Evolutionary conservation across 1,140 invertebrate species (phyloP), one percentile per base, ranked within the genome.

Genomic region (Platyscapa corneri): DNA sequence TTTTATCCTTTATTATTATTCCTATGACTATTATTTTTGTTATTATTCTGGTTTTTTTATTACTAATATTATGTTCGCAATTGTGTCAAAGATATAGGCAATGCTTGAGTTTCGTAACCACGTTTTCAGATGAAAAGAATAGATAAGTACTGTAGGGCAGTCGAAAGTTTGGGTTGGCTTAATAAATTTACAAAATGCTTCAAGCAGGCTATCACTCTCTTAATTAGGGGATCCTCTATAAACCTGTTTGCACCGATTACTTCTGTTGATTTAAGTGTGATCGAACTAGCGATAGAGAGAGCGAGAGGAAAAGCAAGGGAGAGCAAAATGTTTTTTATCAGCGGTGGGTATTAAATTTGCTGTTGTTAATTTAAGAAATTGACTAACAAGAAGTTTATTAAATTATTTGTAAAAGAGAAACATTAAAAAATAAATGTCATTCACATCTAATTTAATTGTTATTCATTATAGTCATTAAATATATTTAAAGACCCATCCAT

Each of bases 121-220:
- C n/a, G 1, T 3, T 49, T n/a, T n/a, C 82, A 87, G 84, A 87
- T 86, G 34, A 42, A 64, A 32, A 60, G 64, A 27, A 27, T 56
- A 80, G 81, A 86, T 88, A 87, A 87, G 32, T 34, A 56, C 10
- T 72, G 49, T 18, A 49, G 30, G 53, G 30, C 32, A 27, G 53
- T 84, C 20, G 39, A 75, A 80, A 20, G 27, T 46, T 7, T n/a
- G 53, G 53, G 49, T 86, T 77, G 65, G 65, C 60, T 86, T 88
- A 88, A 87, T 88, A 87, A 87, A 89, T 88, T 87, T 75, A 72
- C 60, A 75, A 75, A 76, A 49, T 60, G 64, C 74, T 49, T 53
- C 32, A 56, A 70, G 39, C 42, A 8, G 30, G 3, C 60, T 81
- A 86, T 77, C 76, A 86, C 72, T 70, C 83, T 70, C 77, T 86